A percentile compares a stretch with the other conserved stretches of the same genome.
phyloP scores from a whole-genome alignment of 2,797 vertebrate species.

The Tangara arthus region DNA sequence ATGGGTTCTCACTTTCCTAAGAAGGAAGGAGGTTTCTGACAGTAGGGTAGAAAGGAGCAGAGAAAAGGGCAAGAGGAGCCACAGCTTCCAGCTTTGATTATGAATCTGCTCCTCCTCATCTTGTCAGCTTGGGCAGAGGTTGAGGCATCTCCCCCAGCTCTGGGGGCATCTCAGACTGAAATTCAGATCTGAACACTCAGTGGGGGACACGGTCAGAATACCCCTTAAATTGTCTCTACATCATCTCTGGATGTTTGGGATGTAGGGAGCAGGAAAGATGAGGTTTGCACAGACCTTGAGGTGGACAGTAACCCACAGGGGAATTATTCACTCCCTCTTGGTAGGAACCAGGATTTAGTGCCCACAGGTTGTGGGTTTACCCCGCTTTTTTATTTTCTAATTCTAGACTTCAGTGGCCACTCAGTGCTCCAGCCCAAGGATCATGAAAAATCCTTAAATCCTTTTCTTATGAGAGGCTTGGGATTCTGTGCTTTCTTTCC shows the following conservation, averaged over 20 bases:
- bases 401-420: not conserved
- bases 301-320: not conserved
- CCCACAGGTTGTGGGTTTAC: not conserved
- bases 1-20: not conserved
- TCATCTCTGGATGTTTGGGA: not conserved
- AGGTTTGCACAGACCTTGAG: not conserved
- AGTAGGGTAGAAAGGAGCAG: not conserved
- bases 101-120: not conserved
- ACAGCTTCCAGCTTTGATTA: not conserved
- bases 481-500: not conserved
- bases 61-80: not conserved
- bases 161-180: not conserved
- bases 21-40: not conserved
- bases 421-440: not conserved
- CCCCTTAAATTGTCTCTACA: not conserved
- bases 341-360: not conserved
- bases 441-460: not conserved
- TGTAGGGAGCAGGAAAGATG: not conserved
- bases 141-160: not conserved
- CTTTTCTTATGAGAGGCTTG: not conserved
- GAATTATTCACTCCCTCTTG: not conserved
- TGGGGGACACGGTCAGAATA: not conserved
- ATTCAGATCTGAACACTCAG: not conserved
- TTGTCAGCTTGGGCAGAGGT: accelerated
- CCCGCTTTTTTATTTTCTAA: not conserved